Evolutionary conservation across 1,140 invertebrate species (phyloP), one percentile per base, ranked within the genome.

Genomic region (Sminthurides bifidus): DNA sequence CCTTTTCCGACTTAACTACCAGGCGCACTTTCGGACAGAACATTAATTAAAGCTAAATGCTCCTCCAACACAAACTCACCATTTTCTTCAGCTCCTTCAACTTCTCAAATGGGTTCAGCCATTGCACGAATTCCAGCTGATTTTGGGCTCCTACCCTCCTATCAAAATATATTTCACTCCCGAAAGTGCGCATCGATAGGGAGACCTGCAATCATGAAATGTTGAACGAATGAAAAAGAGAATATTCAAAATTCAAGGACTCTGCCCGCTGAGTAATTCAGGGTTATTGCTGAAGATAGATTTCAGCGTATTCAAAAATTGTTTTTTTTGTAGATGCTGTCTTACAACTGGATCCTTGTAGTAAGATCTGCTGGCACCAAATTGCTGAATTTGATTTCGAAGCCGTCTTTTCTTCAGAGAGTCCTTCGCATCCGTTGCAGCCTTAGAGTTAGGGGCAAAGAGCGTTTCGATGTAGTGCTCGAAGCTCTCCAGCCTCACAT

Each of bases 401-500:
- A 65, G 41, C 50, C 56, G 56, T 15, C 54, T 21, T 31, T 63
- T 63, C 15, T 35, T 52, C 21, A 52, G 60, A 50, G 54, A 17
- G 59, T 59, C 54, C 54, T 67, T 59, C 40, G n/a, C n/a, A n/a
- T n/a, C n/a, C n/a, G n/a, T n/a, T n/a, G n/a, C n/a, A n/a, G n/a
- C n/a, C n/a, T n/a, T n/a, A n/a, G n/a, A n/a, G n/a, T 81, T 77
- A 0, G 81, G 78, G 0, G 84, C 85, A 66, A 94, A 90, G 26
- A 87, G 73, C 29, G 77, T 78, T 69, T 91, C 87, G 19, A 87
- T 76, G 66, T 89, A 81, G 59, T 79, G 77, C 68, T 95, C 90
- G 48, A 93, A 79, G 26, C 88, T 90, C 71, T 93, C 85, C 8
- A 81, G 74, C 31, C 89, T 76, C 15, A 82, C 79, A 57, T 81